Evolutionary conservation across 2,113 vertebrate species (phyloP), one percentile per base, ranked within the genome.

Genomic region (Drymodes brunneopygia): DNA sequence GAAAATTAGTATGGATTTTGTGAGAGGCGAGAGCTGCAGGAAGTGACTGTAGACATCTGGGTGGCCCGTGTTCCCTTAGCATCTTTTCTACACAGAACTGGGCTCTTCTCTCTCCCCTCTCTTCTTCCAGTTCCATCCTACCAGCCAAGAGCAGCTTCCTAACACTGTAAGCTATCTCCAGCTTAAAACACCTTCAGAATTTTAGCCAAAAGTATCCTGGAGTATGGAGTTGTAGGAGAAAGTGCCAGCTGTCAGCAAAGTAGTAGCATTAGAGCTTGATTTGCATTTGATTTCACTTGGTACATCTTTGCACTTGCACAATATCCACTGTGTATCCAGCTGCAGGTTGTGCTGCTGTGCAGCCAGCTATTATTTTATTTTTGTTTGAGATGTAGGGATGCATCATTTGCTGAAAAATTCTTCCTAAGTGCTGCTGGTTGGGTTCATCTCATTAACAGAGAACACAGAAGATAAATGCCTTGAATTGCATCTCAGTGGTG

Each of bases 301-400:
- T 71, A 19, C 15, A 24, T 75, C 62, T 36, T 69, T 14, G 5
- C 25, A 18, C 20, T 65, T 25, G 4, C 16, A 35, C 21, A 45
- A 7, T 40, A 36, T 18, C 38, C 0, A 0, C 48, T 10, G 10
- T 45, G 35, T 40, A 22, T 60, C 58, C 25, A 16, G 48, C 1
- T 84, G 73, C 28, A 44, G 38, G 12, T 44, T 72, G 36, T 80
- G 67, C 45, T 83, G 25, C 72, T 44, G 10, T 58, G 65, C 64
- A 40, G 62, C 7, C 42, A 51, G 25, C 2, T 72, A 27, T 3
- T 47, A 22, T 54, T 47, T 31, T 14, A 9, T 45, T 83, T 73
- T 73, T 12, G 3, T n/a, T 50, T 62, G 28, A 62, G 38, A 10
- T 38, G 15, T 31, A 67, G 45, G 12, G 24, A 10, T 38, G 23